A percentile compares a stretch with the other conserved stretches of the same genome.
Evolutionary conservation across 2,888 invertebrate species (phyloP).

Genomic region (Perithous albicinctus): DNA sequence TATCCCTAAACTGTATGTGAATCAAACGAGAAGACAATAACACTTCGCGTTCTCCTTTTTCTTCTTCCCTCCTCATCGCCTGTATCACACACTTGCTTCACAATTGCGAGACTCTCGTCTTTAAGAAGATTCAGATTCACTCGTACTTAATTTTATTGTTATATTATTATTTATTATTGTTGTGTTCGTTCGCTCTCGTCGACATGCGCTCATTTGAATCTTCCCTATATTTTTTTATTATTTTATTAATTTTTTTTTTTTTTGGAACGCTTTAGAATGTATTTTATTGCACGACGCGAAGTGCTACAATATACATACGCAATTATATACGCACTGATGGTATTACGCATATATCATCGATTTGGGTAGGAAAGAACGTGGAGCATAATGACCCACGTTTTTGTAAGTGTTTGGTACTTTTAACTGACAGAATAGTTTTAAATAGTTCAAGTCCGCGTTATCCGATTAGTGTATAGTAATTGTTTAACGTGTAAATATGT

Average conservation of each 20-base stretch:
- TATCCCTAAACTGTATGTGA: constrained; percentile 38
- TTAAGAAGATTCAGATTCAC: constrained; percentile 36
- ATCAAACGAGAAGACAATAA: constrained; percentile 26
- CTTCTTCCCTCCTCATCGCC: not conserved
- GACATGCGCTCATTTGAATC: constrained; percentile 69
- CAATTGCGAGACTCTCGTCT: constrained; percentile 21
- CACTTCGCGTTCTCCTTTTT: constrained; percentile 1
- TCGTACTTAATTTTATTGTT: constrained; percentile 26
- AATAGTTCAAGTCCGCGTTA: too few relatives aligned
- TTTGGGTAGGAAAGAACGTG: too few relatives aligned
- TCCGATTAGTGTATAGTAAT: too few relatives aligned
- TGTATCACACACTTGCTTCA: not conserved
- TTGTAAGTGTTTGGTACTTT: too few relatives aligned
- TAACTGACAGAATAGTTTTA: too few relatives aligned
- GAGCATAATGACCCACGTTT: too few relatives aligned
- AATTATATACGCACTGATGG: constrained; percentile 35
- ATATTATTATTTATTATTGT: constrained; percentile 32
- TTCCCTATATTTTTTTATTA: too few relatives aligned
- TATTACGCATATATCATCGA: not conserved
- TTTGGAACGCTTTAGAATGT: constrained; percentile 78
- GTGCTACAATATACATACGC: constrained; percentile 61
- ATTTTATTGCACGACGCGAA: constrained; percentile 76
- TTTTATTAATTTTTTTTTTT: too few relatives aligned
- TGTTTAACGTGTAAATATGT: too few relatives aligned
- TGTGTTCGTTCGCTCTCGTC: constrained; percentile 36